Conservation (phyloP, 2,888 invertebrate genomes). For the Marronus borbonicus region DNA sequence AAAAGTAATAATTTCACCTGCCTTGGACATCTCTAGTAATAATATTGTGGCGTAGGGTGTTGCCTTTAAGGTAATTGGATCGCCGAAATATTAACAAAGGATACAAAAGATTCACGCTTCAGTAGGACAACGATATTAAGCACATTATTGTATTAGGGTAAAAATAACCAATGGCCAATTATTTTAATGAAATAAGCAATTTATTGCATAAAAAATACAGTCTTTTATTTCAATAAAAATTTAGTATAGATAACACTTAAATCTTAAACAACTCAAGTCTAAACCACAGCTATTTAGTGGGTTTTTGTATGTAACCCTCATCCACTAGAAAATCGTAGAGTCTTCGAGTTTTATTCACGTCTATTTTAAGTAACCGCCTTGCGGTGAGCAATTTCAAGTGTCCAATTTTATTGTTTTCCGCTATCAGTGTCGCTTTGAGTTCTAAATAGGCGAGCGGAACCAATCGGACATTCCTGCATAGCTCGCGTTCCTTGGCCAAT, state of each 20-base stretch:
- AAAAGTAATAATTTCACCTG: no score
- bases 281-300: conserved; percentile 33
- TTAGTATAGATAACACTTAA: neutral
- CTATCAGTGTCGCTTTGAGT: conserved; percentile 81
- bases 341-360: conserved; percentile 93
- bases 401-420: conserved; percentile 84
- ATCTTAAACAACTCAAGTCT: neutral
- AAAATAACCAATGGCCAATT: neutral
- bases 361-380: conserved; percentile 88
- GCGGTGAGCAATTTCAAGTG: conserved; percentile 86
- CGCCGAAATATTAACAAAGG: no score
- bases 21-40: no score
- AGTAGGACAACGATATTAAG: no score
- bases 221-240: neutral
- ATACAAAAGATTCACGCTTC: no score
- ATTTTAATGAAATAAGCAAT: neutral
- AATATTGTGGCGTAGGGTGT: no score
- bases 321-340: conserved; percentile 84
- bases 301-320: conserved; percentile 81
- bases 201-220: neutral
- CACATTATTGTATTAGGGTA: neutral
- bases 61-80: no score
- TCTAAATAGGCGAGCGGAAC: conserved; percentile 85
- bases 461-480: conserved; percentile 84
- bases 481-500: conserved; percentile 78